These are phyloP conservation scores for Rhadinocentrus ornatus DNA, from an alignment of 2,797 vertebrate genomes.

Conservation along the genomic window DNA sequence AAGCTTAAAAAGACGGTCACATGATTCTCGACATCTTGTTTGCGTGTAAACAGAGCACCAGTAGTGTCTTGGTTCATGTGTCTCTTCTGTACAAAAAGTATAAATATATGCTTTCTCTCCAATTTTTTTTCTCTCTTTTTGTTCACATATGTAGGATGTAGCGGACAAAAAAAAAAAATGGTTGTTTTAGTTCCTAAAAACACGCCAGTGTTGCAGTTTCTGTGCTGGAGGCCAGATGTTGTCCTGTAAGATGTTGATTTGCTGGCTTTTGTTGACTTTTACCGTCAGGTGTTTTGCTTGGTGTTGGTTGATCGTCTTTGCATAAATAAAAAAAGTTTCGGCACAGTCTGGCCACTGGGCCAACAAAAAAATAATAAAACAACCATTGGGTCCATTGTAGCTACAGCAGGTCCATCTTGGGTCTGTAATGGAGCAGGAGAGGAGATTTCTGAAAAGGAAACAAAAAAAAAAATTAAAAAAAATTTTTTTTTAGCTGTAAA, in stretches of 20 bases:
- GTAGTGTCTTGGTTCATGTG: slow-evolving; percentile 89
- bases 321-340: slow-evolving; percentile 84
- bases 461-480: background rate
- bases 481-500: too few species aligned
- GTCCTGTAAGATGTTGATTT: slow-evolving; percentile 50
- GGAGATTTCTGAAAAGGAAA: slow-evolving; percentile 92
- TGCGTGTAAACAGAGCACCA: slow-evolving; percentile 92
- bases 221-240: slow-evolving; percentile 80
- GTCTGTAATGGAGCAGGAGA: slow-evolving; percentile 99
- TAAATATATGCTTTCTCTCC: slow-evolving; percentile 93
- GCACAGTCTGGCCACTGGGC: slow-evolving; percentile 80
- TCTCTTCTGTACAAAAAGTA: slow-evolving; percentile 93
- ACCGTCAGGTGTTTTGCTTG: slow-evolving; percentile 74
- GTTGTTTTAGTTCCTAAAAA: slow-evolving; percentile 76
- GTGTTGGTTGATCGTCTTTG: slow-evolving; percentile 89
- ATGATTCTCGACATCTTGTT: slow-evolving; percentile 78
- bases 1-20: slow-evolving; percentile 58
- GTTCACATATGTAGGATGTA: slow-evolving; percentile 86
- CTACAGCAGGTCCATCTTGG: slow-evolving; percentile 99
- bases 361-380: slow-evolving; percentile 59
- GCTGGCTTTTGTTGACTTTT: slow-evolving; percentile 78
- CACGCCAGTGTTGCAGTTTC: slow-evolving; percentile 78
- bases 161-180: slow-evolving; percentile 67
- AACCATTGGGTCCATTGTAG: slow-evolving; percentile 79
- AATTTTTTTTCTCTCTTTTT: slow-evolving; percentile 51